Evolutionary conservation across 2,888 invertebrate genomes (phyloP).

Genomic region (Lamproptera curius): DNA sequence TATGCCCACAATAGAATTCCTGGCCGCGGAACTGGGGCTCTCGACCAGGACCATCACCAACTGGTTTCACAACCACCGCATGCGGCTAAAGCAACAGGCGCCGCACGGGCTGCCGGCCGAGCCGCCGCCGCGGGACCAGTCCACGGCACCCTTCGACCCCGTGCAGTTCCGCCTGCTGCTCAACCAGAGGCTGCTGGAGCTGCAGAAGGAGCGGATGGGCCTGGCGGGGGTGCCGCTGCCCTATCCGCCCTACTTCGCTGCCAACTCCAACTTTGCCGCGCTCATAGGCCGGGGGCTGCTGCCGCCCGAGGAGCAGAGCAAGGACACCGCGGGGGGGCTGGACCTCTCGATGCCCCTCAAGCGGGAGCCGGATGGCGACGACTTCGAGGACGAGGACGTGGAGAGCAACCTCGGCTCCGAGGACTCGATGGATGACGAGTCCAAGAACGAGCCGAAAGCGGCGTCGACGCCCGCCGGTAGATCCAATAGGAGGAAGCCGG

Average conservation of each 20-base stretch:
- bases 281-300: constrained; percentile 83
- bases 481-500: constrained; percentile 91
- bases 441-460: constrained; percentile 78
- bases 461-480: constrained; percentile 65
- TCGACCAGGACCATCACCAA: constrained; percentile 98
- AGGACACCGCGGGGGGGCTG: constrained; percentile 90
- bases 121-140: constrained; percentile 85
- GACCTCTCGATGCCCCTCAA: constrained; percentile 93
- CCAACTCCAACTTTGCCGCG: constrained; percentile 86
- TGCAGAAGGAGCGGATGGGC: constrained; percentile 91
- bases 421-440: constrained; percentile 78
- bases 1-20: constrained; percentile 96
- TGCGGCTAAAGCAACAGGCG: constrained; percentile 95
- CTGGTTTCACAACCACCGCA: constrained; percentile 99
- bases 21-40: constrained; percentile 93
- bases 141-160: constrained; percentile 90
- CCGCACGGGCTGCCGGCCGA: constrained; percentile 87
- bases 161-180: constrained; percentile 93
- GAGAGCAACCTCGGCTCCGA: constrained; percentile 87
- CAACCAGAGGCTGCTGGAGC: constrained; percentile 92
- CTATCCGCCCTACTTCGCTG: constrained; percentile 87
- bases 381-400: constrained; percentile 88
- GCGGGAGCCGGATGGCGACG: constrained; percentile 86
- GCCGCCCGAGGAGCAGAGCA: constrained; percentile 79
- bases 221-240: constrained; percentile 86